A percentile compares a stretch with the other conserved stretches of the same genome.
These are phyloP conservation scores for Hedychridium roseum DNA, from an alignment of 2,888 invertebrate genomes.

Conservation along the genomic window DNA sequence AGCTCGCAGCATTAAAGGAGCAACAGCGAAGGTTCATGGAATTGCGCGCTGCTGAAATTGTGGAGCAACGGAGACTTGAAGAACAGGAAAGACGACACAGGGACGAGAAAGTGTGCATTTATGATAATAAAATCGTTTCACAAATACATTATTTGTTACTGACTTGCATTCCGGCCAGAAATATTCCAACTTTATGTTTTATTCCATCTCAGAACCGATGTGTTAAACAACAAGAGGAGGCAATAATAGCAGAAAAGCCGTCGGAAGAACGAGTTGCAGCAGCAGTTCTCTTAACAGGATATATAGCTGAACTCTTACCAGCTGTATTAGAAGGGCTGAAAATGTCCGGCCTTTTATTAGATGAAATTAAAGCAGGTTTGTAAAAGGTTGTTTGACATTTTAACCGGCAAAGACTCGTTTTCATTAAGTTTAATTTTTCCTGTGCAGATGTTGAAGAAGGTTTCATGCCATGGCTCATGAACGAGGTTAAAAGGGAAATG, in stretches of 20 bases:
- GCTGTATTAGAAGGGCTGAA: constrained; percentile 82
- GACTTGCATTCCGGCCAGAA: too few relatives aligned
- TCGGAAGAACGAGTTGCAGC: constrained; percentile 85
- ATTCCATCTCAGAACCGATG: constrained; percentile 76
- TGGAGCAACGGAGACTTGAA: constrained; percentile 82
- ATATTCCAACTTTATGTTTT: too few relatives aligned
- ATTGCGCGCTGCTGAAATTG: constrained; percentile 81
- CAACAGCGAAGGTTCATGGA: constrained; percentile 79
- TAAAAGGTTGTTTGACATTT: constrained; percentile 6
- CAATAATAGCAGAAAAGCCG: constrained; percentile 72
- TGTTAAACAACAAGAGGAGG: constrained; percentile 75
- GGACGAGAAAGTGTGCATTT: constrained; percentile 70
- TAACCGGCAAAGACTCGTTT: constrained; percentile 1
- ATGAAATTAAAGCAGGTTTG: constrained; percentile 70
- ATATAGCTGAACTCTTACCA: constrained; percentile 86
- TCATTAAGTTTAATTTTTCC: constrained; percentile 42
- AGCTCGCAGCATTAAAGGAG: constrained; percentile 80
- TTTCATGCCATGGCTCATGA: constrained; percentile 88
- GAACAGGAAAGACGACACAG: constrained; percentile 77
- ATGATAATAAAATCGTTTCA: neutral
- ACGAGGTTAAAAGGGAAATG: constrained; percentile 82
- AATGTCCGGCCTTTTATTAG: constrained; percentile 75
- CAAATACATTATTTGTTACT: neutral
- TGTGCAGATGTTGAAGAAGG: constrained; percentile 76
- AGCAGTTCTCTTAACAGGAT: constrained; percentile 83